phyloP scores from a whole-genome alignment of 2,113 vertebrate species.

The Argyrosomus japonicus region DNA sequence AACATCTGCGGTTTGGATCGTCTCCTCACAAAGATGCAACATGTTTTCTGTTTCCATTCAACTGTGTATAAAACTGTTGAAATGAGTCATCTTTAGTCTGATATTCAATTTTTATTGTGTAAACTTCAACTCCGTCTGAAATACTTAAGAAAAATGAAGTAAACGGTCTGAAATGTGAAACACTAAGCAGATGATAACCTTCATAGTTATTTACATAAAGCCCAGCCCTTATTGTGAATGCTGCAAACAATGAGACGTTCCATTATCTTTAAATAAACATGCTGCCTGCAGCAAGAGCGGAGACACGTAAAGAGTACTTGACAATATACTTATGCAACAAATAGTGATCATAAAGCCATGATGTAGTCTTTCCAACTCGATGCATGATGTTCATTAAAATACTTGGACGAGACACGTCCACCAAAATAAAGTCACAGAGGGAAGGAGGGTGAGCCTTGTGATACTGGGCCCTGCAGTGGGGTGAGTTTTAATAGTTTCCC shows the following conservation, averaged over 20 bases:
- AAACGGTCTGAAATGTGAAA: not conserved
- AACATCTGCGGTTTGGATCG: not conserved
- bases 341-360: not conserved
- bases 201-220: not conserved
- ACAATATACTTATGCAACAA: not conserved
- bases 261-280: not conserved
- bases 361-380: slow-evolving; percentile 11
- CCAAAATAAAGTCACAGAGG: not conserved
- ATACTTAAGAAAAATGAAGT: not conserved
- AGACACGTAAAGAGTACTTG: not conserved
- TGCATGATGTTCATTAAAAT: slow-evolving; percentile 38
- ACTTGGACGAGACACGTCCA: not conserved
- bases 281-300: not conserved
- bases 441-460: not conserved
- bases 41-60: no score
- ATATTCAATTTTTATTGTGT: no score
- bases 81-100: not conserved
- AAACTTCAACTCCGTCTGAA: no score
- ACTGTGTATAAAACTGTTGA: not conserved
- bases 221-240: not conserved
- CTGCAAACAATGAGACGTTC: not conserved
- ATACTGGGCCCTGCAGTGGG: not conserved
- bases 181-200: not conserved
- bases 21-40: not conserved
- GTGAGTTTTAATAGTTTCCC: not conserved